Percentiles rank a stretch among this genome's conserved stretches.
These are phyloP conservation scores for Crioceris asparagi DNA, from an alignment of 2,888 invertebrate species.

Conservation along the genomic window DNA sequence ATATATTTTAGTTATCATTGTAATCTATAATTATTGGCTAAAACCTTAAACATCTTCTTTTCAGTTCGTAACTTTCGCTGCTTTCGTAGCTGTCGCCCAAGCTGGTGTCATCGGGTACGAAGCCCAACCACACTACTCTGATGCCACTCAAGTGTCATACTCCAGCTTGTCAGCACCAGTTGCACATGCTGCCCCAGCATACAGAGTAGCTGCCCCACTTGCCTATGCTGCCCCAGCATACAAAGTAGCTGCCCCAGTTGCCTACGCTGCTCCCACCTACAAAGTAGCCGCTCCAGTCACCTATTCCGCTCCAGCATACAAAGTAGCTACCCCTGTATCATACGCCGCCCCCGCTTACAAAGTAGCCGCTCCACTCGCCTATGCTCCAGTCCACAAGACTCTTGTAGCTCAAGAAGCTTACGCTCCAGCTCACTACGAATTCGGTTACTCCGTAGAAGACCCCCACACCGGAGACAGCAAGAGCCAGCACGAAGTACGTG, in stretches of 20 bases:
- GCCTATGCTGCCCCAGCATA: too few species aligned
- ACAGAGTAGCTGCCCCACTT: background rate
- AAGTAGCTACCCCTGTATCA: conserved; percentile 22
- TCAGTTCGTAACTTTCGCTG: conserved; percentile 16
- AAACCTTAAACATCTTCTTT: conserved; percentile 7
- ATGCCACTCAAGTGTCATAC: conserved; percentile 26
- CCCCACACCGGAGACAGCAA: conserved; percentile 41
- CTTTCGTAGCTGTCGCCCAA: conserved; percentile 17
- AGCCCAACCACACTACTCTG: conserved; percentile 12
- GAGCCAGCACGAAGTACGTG: conserved; percentile 40
- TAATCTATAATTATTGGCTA: too few species aligned
- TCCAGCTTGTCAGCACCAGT: conserved; percentile 9
- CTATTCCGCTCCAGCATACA: conserved; percentile 12
- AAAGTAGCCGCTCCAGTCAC: conserved; percentile 7
- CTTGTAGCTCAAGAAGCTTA: conserved; percentile 18
- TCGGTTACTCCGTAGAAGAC: conserved; percentile 16
- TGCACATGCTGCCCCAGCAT: too few species aligned
- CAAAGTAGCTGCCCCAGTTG: conserved; percentile 6
- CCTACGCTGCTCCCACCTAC: conserved; percentile 1
- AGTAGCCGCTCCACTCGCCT: conserved; percentile 17
- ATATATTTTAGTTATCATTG: background rate
- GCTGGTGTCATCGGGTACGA: conserved; percentile 13
- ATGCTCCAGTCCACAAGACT: conserved; percentile 14
- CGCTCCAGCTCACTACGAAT: conserved; percentile 15
- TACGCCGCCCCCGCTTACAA: conserved; percentile 18